Conservation (phyloP, 2,888 invertebrate species). For the Protodeltote pygarga region DNA sequence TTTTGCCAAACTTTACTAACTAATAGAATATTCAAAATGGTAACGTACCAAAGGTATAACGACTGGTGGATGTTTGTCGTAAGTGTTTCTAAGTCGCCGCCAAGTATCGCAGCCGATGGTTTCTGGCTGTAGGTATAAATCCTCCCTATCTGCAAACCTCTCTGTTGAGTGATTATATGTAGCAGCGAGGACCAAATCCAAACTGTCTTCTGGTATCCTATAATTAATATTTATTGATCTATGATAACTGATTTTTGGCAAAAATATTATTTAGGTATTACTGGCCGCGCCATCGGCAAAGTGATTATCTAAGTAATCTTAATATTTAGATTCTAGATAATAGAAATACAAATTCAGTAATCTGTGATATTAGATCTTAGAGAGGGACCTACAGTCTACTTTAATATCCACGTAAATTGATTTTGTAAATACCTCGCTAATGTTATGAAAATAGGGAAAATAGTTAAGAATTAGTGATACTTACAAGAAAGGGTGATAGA, state of each 20-base stretch:
- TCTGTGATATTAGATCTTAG: too few relatives aligned
- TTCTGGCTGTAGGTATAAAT: conserved; percentile 90
- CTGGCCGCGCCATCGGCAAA: too few relatives aligned
- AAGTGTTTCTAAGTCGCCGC: conserved; percentile 89
- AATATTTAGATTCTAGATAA: too few relatives aligned
- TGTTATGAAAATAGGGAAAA: too few relatives aligned
- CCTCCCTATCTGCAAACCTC: conserved; percentile 88
- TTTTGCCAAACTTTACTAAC: too few relatives aligned
- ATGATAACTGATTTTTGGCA: too few relatives aligned
- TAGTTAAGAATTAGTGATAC: conserved; percentile 42
- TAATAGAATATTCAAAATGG: not conserved
- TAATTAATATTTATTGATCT: not conserved
- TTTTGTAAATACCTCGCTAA: too few relatives aligned
- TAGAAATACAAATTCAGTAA: too few relatives aligned
- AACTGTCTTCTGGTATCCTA: conserved; percentile 88
- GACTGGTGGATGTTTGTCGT: conserved; percentile 74
- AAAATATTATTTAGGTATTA: too few relatives aligned
- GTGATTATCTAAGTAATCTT: too few relatives aligned
- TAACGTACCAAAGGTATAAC: conserved; percentile 79
- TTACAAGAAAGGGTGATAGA: conserved; percentile 79
- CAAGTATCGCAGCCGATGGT: conserved; percentile 89
- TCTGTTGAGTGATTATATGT: conserved; percentile 90
- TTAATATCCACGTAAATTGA: too few relatives aligned
- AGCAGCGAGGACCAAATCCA: conserved; percentile 89
- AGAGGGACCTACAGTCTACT: too few relatives aligned